Evolutionary conservation across 2,113 vertebrate species (phyloP).

Genomic region (Hemiscyllium ocellatum): DNA sequence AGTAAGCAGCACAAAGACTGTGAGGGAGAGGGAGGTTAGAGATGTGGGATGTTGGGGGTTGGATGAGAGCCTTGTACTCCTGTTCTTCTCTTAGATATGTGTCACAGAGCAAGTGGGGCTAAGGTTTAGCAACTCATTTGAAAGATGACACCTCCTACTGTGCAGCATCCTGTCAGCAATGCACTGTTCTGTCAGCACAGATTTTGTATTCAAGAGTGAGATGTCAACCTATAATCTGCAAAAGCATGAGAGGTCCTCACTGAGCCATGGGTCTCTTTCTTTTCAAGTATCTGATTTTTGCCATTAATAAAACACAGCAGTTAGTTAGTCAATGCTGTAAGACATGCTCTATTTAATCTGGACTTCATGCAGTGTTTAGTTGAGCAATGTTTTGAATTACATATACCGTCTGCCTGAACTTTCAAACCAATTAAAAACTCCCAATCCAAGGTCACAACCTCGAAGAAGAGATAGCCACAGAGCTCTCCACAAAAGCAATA

Average conservation of each 20-base stretch:
- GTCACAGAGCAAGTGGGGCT: background rate
- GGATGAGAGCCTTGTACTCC: background rate
- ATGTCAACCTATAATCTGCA: background rate
- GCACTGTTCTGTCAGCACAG: background rate
- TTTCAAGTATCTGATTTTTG: background rate
- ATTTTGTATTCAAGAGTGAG: background rate
- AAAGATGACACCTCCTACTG: background rate
- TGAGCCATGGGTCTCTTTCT: background rate
- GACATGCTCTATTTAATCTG: background rate
- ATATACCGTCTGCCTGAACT: background rate
- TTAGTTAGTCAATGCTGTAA: background rate
- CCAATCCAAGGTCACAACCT: background rate
- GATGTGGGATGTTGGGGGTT: too few relatives aligned
- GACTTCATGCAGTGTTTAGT: background rate
- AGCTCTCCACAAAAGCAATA: background rate
- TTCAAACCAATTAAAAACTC: background rate
- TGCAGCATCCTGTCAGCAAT: background rate
- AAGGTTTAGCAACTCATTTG: background rate
- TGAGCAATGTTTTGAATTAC: background rate
- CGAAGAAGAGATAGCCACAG: background rate
- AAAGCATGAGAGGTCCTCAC: background rate
- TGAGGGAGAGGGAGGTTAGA: too few relatives aligned
- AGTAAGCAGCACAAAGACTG: too few relatives aligned
- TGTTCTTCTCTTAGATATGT: background rate
- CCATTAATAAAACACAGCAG: background rate